Conservation (phyloP, 2,888 invertebrate genomes). For the Macaria liturata region DNA sequence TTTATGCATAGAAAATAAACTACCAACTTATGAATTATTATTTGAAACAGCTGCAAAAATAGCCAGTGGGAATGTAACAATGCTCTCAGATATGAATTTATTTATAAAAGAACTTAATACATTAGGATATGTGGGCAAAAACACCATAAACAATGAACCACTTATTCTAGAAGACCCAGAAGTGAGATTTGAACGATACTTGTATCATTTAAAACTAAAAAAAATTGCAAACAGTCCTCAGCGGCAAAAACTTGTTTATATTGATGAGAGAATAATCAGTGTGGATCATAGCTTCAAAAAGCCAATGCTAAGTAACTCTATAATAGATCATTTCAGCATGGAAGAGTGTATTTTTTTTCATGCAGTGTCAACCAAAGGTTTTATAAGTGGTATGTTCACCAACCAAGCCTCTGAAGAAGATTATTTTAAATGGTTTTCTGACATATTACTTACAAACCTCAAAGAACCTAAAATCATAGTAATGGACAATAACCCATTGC, state of each 20-base stretch:
- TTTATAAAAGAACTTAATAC: slow-evolving; percentile 33
- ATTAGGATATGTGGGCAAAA: slow-evolving; percentile 44
- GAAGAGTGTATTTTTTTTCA: slow-evolving; percentile 43
- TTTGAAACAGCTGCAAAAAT: slow-evolving; percentile 24
- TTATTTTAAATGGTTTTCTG: slow-evolving; percentile 57
- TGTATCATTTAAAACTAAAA: slow-evolving; percentile 49
- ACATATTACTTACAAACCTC: slow-evolving; percentile 45
- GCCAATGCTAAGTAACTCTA: slow-evolving; percentile 20
- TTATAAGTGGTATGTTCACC: slow-evolving; percentile 46
- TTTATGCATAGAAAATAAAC: slow-evolving; percentile 24
- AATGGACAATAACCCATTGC: slow-evolving; percentile 47
- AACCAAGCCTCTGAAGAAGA: slow-evolving; percentile 39
- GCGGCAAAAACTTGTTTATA: slow-evolving; percentile 40
- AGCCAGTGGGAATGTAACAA: slow-evolving; percentile 11
- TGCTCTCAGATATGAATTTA: slow-evolving; percentile 5
- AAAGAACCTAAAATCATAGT: slow-evolving; percentile 47
- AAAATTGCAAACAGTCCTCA: slow-evolving; percentile 34
- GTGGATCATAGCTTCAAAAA: slow-evolving; percentile 35
- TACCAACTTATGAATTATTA: slow-evolving; percentile 6
- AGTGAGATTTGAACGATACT: slow-evolving; percentile 50
- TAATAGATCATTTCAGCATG: not conserved
- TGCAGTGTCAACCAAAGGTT: slow-evolving; percentile 43
- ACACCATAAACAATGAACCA: slow-evolving; percentile 31
- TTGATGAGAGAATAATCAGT: slow-evolving; percentile 52
- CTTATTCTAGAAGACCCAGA: slow-evolving; percentile 55